Evolutionary conservation across 2,113 vertebrate species (phyloP).

Genomic region (Riparia riparia): DNA sequence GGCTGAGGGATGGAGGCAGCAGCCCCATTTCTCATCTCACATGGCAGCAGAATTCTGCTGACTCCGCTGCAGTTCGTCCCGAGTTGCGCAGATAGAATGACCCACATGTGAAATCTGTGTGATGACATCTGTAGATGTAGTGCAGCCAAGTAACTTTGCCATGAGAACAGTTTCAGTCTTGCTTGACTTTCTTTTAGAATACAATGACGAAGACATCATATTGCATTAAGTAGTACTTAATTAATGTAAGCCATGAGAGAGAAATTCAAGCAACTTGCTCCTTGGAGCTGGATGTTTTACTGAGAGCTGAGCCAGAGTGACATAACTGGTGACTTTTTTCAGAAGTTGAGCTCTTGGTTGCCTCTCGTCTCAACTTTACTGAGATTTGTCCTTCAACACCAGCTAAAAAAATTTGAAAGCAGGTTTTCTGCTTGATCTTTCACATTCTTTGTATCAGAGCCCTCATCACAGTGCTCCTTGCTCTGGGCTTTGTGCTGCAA

Average conservation of each 20-base stretch:
- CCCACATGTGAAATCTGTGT: neutral
- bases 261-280: neutral
- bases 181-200: neutral
- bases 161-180: neutral
- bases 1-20: neutral
- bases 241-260: neutral
- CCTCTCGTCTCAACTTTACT: neutral
- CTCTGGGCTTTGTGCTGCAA: neutral
- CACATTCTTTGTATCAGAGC: neutral
- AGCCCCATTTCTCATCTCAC: neutral
- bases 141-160: neutral
- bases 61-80: neutral
- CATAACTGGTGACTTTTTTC: neutral
- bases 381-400: neutral
- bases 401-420: neutral
- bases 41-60: neutral
- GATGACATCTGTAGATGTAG: neutral
- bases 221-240: neutral
- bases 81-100: rapidly evolving
- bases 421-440: neutral
- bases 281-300: neutral
- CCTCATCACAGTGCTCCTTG: neutral
- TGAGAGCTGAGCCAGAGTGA: neutral
- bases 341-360: neutral
- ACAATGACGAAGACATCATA: neutral